Conservation (phyloP, 2,888 invertebrate genomes). For the Monopis laevigella region DNA sequence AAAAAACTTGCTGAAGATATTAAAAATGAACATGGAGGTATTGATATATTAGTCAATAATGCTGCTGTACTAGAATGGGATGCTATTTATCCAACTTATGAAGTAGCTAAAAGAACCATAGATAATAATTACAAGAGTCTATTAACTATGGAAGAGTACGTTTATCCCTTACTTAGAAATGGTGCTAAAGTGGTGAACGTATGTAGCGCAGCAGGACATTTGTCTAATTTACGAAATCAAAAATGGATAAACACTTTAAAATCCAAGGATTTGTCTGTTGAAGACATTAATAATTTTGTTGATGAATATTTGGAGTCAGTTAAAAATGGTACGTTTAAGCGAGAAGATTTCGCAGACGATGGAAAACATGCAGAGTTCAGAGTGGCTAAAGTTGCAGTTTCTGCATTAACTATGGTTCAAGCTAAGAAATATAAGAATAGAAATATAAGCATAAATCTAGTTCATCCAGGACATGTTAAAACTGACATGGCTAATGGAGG, state of each 20-base stretch:
- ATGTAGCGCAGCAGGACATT: constrained; percentile 58
- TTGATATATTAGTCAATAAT: constrained; percentile 81
- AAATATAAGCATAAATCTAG: constrained; percentile 48
- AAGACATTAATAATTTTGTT: constrained; percentile 45
- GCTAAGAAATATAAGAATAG: constrained; percentile 38
- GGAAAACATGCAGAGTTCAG: constrained; percentile 55
- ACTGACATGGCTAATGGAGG: constrained; percentile 61
- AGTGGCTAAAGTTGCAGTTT: constrained; percentile 48
- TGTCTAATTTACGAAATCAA: constrained; percentile 47
- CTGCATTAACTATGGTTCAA: constrained; percentile 46
- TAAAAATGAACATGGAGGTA: constrained; percentile 68
- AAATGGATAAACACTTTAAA: constrained; percentile 38
- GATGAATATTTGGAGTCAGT: constrained; percentile 48
- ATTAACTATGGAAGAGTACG: constrained; percentile 40
- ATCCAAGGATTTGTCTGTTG: constrained; percentile 35
- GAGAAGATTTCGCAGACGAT: constrained; percentile 47
- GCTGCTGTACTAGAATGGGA: constrained; percentile 65
- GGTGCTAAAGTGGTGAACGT: constrained; percentile 80
- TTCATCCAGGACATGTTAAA: constrained; percentile 44
- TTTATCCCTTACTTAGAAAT: constrained; percentile 75
- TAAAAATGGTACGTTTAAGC: constrained; percentile 44
- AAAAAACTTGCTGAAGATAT: constrained; percentile 65
- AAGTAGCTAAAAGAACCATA: constrained; percentile 46
- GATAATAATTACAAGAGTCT: constrained; percentile 47
- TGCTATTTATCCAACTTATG: constrained; percentile 47